These are phyloP conservation scores for Myxocyprinus asiaticus DNA, from an alignment of 2,113 vertebrate genomes.

Conservation along the genomic window DNA sequence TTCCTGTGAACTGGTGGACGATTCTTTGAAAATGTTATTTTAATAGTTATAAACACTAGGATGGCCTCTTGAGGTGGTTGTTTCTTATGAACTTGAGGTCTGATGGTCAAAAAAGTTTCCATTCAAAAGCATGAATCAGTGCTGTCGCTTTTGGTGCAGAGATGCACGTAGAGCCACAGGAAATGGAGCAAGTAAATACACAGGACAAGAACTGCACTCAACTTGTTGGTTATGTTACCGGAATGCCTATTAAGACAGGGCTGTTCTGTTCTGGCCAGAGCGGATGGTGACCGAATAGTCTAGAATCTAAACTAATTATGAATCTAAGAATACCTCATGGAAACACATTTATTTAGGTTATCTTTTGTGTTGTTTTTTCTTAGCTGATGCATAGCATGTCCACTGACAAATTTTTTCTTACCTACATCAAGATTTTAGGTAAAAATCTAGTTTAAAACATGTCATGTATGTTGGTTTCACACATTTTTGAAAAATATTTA, in stretches of 20 bases:
- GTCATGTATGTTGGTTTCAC: too few species aligned
- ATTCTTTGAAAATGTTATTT: slow-evolving; percentile 32
- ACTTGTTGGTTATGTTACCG: neutral
- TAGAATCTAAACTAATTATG: neutral
- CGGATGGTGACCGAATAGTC: neutral
- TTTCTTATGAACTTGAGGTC: slow-evolving; percentile 18
- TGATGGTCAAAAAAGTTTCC: neutral
- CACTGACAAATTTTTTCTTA: too few species aligned
- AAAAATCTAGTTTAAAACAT: too few species aligned
- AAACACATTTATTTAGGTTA: neutral
- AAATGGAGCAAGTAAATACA: neutral
- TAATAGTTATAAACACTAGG: slow-evolving; percentile 38
- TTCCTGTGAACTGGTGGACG: neutral
- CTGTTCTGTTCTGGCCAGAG: neutral
- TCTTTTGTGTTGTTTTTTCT: neutral
- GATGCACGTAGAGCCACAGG: neutral
- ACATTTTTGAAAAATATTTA: too few species aligned
- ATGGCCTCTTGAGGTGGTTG: slow-evolving; percentile 39
- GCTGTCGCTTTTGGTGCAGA: neutral
- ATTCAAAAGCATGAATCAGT: neutral
- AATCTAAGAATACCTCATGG: neutral
- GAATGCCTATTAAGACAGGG: neutral
- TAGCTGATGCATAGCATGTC: neutral
- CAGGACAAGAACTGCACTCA: neutral
- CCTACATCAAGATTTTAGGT: too few species aligned